Percentiles rank a stretch among this genome's conserved stretches.
These are phyloP conservation scores for Patagioenas fasciata DNA, from an alignment of 2,113 vertebrate genomes.

Conservation along the genomic window DNA sequence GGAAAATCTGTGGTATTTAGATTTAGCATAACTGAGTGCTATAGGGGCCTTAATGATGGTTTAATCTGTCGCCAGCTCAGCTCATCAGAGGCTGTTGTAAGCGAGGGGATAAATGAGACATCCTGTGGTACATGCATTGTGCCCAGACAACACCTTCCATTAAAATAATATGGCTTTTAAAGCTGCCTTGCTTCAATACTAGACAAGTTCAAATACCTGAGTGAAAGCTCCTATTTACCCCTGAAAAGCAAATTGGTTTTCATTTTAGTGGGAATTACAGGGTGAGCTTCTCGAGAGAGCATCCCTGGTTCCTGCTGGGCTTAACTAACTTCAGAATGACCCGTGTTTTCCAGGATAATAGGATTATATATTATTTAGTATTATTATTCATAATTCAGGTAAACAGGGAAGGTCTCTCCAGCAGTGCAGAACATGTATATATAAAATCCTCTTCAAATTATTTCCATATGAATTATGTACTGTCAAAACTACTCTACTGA, in stretches of 20 bases:
- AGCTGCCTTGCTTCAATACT: not conserved
- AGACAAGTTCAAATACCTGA: not conserved
- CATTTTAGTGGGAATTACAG: not conserved
- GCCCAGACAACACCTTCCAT: not conserved
- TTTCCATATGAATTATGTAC: constrained; percentile 40
- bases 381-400: constrained; percentile 34
- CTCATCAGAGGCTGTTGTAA: not conserved
- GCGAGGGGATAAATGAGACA: not conserved
- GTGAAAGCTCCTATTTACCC: not conserved
- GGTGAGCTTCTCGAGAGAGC: not conserved
- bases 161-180: not conserved
- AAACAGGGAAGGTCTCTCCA: not conserved
- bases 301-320: not conserved
- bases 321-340: not conserved
- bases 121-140: not conserved
- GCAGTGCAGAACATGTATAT: not conserved
- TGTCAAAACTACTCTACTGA: constrained; percentile 39
- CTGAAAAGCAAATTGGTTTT: not conserved
- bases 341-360: not conserved
- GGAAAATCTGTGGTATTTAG: not conserved
- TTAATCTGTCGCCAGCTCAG: not conserved
- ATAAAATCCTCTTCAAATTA: constrained; percentile 23
- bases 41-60: not conserved
- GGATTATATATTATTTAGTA: constrained; percentile 11
- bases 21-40: not conserved